Conservation (phyloP, 2,797 vertebrate genomes). For the Moxostoma hubbsi region DNA sequence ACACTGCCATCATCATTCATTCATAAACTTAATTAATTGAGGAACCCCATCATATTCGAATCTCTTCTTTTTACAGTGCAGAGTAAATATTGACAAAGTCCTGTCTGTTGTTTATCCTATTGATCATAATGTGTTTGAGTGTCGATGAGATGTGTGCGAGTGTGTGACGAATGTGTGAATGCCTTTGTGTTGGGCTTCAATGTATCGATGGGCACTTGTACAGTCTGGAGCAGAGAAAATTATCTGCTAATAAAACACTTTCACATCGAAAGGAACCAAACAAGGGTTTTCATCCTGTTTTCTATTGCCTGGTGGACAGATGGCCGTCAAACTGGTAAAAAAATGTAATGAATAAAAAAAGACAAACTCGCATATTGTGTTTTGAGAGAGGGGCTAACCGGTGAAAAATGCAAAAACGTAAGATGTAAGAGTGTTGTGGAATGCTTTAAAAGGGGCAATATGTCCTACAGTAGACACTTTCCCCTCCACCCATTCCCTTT, state of each 20-base stretch:
- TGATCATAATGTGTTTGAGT: conserved; percentile 69
- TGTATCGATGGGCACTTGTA: conserved; percentile 40
- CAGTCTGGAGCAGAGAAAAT: conserved; percentile 38
- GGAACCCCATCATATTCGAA: conserved; percentile 72
- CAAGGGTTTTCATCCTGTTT: not conserved
- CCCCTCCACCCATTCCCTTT: conserved; percentile 75
- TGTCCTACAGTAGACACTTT: conserved; percentile 62
- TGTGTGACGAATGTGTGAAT: conserved; percentile 41
- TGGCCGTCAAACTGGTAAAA: not conserved
- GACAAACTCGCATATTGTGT: conserved; percentile 1
- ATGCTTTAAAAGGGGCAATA: conserved; percentile 62
- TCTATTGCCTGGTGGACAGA: not conserved
- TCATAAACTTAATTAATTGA: conserved; percentile 71
- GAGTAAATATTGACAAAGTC: conserved; percentile 76
- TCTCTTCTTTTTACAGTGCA: conserved; percentile 75
- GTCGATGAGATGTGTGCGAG: conserved; percentile 42
- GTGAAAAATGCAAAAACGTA: conserved; percentile 7
- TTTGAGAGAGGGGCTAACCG: not conserved
- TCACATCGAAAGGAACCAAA: conserved; percentile 5
- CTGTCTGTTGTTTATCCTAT: conserved; percentile 72
- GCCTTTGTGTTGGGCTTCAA: conserved; percentile 47
- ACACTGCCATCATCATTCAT: conserved; percentile 29
- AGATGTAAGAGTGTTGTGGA: conserved; percentile 35
- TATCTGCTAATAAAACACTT: conserved; percentile 45
- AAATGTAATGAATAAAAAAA: not conserved